phyloP scores from a whole-genome alignment of 2,113 vertebrate genomes.

The Psephotus haematonotus region DNA sequence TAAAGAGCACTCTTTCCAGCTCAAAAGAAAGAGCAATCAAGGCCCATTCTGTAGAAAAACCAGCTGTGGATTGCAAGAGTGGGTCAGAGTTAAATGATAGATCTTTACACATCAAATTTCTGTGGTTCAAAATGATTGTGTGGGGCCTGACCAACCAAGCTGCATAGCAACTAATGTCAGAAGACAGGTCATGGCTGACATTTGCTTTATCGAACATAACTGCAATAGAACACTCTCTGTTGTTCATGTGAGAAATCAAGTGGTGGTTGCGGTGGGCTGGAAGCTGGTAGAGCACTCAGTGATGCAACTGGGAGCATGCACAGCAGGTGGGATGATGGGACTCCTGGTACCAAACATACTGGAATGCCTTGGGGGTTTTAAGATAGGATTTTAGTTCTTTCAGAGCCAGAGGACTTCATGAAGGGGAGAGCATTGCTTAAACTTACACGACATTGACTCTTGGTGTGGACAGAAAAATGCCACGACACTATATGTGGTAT shows the following conservation, averaged over 20 bases:
- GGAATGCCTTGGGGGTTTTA: fast-evolving
- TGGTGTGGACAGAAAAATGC: background rate
- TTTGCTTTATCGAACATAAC: background rate
- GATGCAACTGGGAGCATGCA: background rate
- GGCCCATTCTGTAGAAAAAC: background rate
- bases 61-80: background rate
- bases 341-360: background rate
- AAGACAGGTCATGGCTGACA: background rate
- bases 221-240: background rate
- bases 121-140: background rate
- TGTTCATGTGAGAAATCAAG: background rate
- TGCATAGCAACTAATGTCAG: background rate
- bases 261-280: background rate
- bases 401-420: background rate
- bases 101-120: background rate
- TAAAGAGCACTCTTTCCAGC: background rate
- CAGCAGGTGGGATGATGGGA: background rate
- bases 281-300: background rate
- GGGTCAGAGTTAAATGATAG: background rate
- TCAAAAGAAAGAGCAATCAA: background rate
- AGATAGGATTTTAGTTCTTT: background rate
- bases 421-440: background rate
- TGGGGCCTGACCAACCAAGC: background rate
- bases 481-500: background rate
- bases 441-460: background rate